Evolutionary conservation across 2,888 invertebrate genomes (phyloP), one percentile per base, ranked within the genome.

Genomic region (Caenorhabditis sp.): DNA sequence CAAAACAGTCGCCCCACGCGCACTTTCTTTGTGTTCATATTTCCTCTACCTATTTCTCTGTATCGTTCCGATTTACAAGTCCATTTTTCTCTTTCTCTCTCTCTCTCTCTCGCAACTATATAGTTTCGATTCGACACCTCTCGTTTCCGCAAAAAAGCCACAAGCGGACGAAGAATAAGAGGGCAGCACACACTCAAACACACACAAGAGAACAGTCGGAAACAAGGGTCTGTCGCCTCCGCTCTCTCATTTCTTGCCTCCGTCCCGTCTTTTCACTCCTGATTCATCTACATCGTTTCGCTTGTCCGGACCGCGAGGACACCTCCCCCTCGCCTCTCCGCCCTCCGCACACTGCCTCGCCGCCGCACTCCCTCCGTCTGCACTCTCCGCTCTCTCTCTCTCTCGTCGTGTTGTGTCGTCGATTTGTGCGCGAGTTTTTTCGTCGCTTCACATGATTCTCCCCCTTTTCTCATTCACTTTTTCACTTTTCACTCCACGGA

Each of bases 371-470:
- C 43, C 30, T 20, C 45, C 43, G 56, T 58, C 43, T 30, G 6
- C 39, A 55, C 45, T 41, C 41, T 7, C 41, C 24, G 2, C 20
- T 11, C 41, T 56, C 41, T 41, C 55, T 22, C 7, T 48, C 27
- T 48, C 48, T 27, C 30, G 5, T 30, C 6, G 48, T 15, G 17
- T 26, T 27, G 26, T 15, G 48, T 48, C 27, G 48, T 48, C n/a
- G 43, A 43, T 43, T 43, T 43, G 43, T 43, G 43, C 43, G 43
- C 43, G 43, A 43, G 43, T 43, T 43, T 43, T 43, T 43, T 43
- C 43, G 43, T 43, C 22, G 43, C 43, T 43, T 43, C 43, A 43
- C 43, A 43, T 43, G 43, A 43, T 43, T 43, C 43, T n/a, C n/a
- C n/a, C n/a, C n/a, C n/a, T n/a, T n/a, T n/a, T n/a, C 43, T 43